Evolutionary conservation across 1,140 invertebrate genomes (phyloP).

Genomic region (Ceratina australensis): DNA sequence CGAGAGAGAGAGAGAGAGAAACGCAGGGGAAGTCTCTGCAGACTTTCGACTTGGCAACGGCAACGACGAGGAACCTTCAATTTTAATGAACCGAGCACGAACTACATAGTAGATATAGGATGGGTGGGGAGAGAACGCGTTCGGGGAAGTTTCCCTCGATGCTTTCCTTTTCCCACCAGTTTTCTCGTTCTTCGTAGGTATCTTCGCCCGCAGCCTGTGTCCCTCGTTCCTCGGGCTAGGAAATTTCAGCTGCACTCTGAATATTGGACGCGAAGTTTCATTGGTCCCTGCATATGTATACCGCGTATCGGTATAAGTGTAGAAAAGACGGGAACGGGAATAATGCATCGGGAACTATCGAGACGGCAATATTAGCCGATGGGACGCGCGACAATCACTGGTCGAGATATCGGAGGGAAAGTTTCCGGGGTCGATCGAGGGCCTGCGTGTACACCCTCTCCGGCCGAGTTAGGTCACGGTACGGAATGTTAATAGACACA

Average conservation of each 20-base stretch:
- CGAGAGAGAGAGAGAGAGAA: constrained; percentile 21
- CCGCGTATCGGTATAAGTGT: neutral
- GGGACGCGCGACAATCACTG: neutral
- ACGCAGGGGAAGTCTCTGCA: constrained; percentile 40
- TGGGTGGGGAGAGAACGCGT: neutral
- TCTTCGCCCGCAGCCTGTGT: neutral
- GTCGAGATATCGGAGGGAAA: neutral
- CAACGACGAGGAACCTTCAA: constrained; percentile 58
- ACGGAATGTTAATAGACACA: constrained; percentile 32
- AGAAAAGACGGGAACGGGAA: constrained; percentile 1
- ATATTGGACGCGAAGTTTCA: constrained; percentile 56
- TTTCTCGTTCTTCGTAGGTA: neutral
- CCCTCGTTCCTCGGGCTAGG: constrained; percentile 17
- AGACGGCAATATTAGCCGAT: constrained; percentile 23
- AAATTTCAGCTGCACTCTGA: constrained; percentile 50
- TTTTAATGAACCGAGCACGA: constrained; percentile 61
- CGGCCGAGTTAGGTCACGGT: neutral
- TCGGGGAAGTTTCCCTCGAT: constrained; percentile 52
- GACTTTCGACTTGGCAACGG: constrained; percentile 60
- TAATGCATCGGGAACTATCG: constrained; percentile 37
- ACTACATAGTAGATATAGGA: constrained; percentile 24
- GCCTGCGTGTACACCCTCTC: neutral
- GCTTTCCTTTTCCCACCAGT: neutral
- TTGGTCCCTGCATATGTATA: constrained; percentile 2
- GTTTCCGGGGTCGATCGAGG: neutral